Evolutionary conservation across 2,113 vertebrate species (phyloP), one percentile per base, ranked within the genome.

Genomic region (Hyaena hyaena): DNA sequence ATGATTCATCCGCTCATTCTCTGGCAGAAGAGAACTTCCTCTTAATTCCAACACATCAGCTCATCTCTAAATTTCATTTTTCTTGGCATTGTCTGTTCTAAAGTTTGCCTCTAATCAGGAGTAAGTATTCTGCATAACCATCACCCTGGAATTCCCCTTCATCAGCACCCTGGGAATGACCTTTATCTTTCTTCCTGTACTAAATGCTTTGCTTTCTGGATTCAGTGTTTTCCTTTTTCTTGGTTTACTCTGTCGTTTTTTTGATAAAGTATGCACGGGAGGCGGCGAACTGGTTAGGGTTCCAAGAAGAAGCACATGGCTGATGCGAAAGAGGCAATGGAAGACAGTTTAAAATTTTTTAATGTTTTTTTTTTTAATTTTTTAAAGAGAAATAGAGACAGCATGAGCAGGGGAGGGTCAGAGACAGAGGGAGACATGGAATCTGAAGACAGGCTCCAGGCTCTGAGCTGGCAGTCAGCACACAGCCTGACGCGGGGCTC

Each of bases 161-260:
- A 5, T 23, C 24, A 35, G 69, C 15, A 71, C 5, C 17, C 58
- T 28, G 61, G 85, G 14, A 87, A 39, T 33, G 65, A n/a, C 65
- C 31, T 90, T 84, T 45, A 21, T 93, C 65, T 61, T 89, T 71
- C 45, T 69, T 63, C 63, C 53, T 63, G 69, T 28, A 16, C 21
- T n/a, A 28, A 92, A 33, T 76, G n/a, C 39, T 65, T 45, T 86
- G 39, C 65, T 90, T 96, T 94, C 79, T 39, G 39, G 17, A 83
- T 33, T 81, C 45, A 10, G 5, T 71, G 8, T 26, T 63, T 93
- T 85, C 26, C 76, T 79, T 74, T 93, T 68, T 74, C 43, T 85
- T 48, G 35, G 68, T 79, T 90, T 83, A 66, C 19, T 33, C 26
- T 91, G 82, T 87, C 31, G 71, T 68, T 97, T 93, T 97, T 93